Base-by-base conservation (phyloP, 2,113 vertebrate genomes). In the Phaethornis superciliosus region DNA sequence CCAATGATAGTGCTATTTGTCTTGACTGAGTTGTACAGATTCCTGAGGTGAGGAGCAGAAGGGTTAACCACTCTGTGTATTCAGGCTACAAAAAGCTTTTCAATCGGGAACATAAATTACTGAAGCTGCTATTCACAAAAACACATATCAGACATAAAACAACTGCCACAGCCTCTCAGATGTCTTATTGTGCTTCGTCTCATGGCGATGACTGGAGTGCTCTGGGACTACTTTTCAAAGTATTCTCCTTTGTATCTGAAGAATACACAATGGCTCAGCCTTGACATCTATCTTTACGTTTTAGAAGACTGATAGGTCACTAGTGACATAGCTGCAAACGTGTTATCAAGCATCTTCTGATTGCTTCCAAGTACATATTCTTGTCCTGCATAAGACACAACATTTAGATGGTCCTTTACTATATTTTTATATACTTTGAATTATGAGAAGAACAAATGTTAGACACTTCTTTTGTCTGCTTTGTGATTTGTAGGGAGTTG, bases 131-230 rank as follows among this genome's bases (percentile, higher is more conserved):
- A 92, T 96, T 97, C 96, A 96, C 70, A 89, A 91, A 97, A 91
- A 93, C 93, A 89, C 86, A 82, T 93, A 95, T 95, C 90, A 93
- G 94, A 95, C 91, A 93, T 96, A 95, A 96, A 96, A 96, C 95
- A 96, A 97, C 93, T 91, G 94, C 91, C 95, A 93, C 85, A 87
- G 95, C 92, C 95, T 96, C 95, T 95, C 88, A 81, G 42, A 47
- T 89, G 75, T 91, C 95, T 95, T 93, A 93, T 93, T 96, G 94
- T 96, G 79, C 87, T 95, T 96, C 81, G 75, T 94, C 89, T 95
- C 93, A 37, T 86, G 82, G 93, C 70, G 92, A 96, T 85, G 89
- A 88, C 93, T 91, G 85, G 55, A 90, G 87, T 87, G 92, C 92
- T 91, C 74, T 83, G 88, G 90, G 95, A 96, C 87, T 74, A 88